Evolutionary conservation across 2,797 vertebrate species (phyloP), one percentile per base, ranked within the genome.

Genomic region (Oceanodroma leucorhoa): DNA sequence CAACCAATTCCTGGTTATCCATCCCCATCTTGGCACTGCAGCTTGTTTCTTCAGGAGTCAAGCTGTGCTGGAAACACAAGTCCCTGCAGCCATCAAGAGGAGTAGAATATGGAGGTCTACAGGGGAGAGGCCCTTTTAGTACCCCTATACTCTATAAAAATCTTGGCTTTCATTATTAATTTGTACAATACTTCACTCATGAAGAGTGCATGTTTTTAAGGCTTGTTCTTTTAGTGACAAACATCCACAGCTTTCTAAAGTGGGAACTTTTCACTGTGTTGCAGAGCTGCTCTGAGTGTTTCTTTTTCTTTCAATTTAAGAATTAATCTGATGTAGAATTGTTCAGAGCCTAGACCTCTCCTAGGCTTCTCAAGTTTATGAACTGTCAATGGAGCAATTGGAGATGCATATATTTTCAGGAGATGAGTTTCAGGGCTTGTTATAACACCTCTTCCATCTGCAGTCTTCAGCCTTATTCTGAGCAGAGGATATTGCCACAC

Each of bases 231-330:
- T 85, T 34, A 80, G 18, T 53, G 10, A 64, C 22, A 48, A 72
- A 40, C 17, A 76, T 51, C 7, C 32, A 60, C 7, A 46, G 2
- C 30, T 66, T 23, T 75, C 24, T 48, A 48, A 76, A 87, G 29
- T 45, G 11, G 24, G 10, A 85, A 64, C 23, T n/a, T 17, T 62
- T 51, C 38, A 9, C 8, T 36, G 24, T 43, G 23, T 38, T 87
- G 10, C 32, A 53, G 27, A 53, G 32, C 2, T 66, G 22, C 0
- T 81, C 23, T 19, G 2, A 7, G 0, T 21, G 3, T 24, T 75
- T 84, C 16, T 61, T 67, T 55, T 57, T 27, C 16, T 66, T 60
- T 66, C 57, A 38, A 77, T 61, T 69, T 62, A 83, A 66, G 65
- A 61, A 9, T 46, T 77, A 51, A 14, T 54, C 46, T 40, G 14